These are phyloP conservation scores for Gonocerus acuteangulatus DNA, from an alignment of 2,888 invertebrate species.

Conservation along the genomic window DNA sequence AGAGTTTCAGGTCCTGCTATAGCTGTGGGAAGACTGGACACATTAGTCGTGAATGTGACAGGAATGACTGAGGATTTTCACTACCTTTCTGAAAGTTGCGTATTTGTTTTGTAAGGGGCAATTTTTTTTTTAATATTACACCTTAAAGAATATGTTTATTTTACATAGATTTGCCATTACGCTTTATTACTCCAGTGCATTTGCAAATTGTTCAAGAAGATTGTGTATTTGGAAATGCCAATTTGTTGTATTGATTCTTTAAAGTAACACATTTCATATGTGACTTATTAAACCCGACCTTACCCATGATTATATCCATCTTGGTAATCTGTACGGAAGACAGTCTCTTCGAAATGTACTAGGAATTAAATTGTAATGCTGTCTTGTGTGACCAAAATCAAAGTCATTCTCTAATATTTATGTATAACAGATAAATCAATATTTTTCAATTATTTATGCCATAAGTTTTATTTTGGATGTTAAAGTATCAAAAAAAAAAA, in stretches of 20 bases:
- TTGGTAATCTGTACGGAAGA: too few relatives aligned
- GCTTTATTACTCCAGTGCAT: conserved; percentile 25
- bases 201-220: conserved; percentile 15
- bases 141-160: conserved; percentile 25
- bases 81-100: conserved; percentile 22
- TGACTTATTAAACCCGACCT: conserved; percentile 22
- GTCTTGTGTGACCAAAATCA: too few relatives aligned
- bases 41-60: conserved; percentile 77
- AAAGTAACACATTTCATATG: conserved; percentile 22
- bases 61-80: conserved; percentile 35
- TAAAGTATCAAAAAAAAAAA: too few relatives aligned
- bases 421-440: too few relatives aligned
- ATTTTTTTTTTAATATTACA: conserved; percentile 28
- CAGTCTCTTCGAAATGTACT: too few relatives aligned
- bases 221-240: conserved; percentile 24
- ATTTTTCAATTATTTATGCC: too few relatives aligned
- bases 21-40: conserved; percentile 86
- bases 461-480: too few relatives aligned
- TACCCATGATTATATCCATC: too few relatives aligned
- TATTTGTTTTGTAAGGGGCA: conserved; percentile 30
- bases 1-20: conserved; percentile 72
- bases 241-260: conserved; percentile 23
- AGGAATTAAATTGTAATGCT: too few relatives aligned
- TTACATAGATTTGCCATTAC: conserved; percentile 24
- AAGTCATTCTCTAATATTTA: too few relatives aligned